A percentile compares a stretch with the other conserved stretches of the same genome.
Evolutionary conservation across 2,888 invertebrate species (phyloP).

Genomic region (Charanyca ferruginea): DNA sequence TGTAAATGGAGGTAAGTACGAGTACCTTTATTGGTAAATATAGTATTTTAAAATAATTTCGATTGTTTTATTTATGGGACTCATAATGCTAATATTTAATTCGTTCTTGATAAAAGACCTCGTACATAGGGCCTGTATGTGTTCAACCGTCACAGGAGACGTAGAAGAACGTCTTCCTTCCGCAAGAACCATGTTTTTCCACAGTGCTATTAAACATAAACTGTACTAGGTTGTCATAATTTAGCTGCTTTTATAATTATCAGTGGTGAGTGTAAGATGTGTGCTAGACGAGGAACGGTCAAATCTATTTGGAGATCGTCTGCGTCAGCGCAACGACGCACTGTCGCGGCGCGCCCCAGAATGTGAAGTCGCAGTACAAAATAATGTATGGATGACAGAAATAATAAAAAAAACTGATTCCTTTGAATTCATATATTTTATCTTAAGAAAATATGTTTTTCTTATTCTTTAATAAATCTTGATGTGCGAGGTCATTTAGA

Average conservation of each 20-base stretch:
- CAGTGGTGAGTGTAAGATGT: conserved; percentile 56
- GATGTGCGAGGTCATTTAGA: conserved; percentile 80
- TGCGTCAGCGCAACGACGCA: conserved; percentile 70
- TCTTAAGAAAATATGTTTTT: conserved; percentile 58
- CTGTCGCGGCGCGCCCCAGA: conserved; percentile 67
- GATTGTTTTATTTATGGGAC: conserved; percentile 70
- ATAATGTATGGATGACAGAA: conserved; percentile 35
- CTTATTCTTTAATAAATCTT: conserved; percentile 60
- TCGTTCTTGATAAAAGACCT: neutral
- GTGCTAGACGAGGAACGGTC: conserved; percentile 76
- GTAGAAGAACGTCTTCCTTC: conserved; percentile 80
- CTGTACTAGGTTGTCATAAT: conserved; percentile 66
- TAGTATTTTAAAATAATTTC: conserved; percentile 73
- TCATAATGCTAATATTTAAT: conserved; percentile 10
- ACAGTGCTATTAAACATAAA: conserved; percentile 59
- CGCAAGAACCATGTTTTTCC: conserved; percentile 47
- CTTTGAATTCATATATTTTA: conserved; percentile 55
- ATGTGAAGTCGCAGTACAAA: conserved; percentile 57
- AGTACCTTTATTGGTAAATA: conserved; percentile 84
- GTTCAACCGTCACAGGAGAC: conserved; percentile 47
- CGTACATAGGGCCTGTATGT: neutral
- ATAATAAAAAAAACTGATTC: conserved; percentile 46
- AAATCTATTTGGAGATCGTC: conserved; percentile 83
- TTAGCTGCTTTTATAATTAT: conserved; percentile 63
- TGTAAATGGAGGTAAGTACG: conserved; percentile 82